Evolutionary conservation across 2,888 invertebrate genomes (phyloP).

Genomic region (Rapana venosa): DNA sequence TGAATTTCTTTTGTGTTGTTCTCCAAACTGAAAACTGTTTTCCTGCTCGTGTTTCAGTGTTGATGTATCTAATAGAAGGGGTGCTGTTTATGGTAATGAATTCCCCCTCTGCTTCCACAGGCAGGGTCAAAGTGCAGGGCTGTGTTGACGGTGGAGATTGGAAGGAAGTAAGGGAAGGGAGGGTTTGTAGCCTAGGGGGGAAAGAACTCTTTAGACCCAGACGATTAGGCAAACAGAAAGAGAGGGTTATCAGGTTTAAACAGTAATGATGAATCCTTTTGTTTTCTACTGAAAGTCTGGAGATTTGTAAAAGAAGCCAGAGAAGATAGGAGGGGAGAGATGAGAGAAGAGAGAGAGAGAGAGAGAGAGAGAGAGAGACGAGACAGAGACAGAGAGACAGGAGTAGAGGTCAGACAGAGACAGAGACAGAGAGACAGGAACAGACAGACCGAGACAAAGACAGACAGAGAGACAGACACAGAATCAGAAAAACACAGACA

Average conservation of each 20-base stretch:
- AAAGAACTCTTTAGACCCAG: constrained; percentile 17
- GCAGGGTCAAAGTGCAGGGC: not conserved
- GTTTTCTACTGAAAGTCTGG: not conserved
- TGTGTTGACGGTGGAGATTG: too few species aligned
- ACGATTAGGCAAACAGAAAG: constrained; percentile 38
- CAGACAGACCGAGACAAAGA: too few species aligned
- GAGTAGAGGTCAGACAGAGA: too few species aligned
- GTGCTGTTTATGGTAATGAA: constrained; percentile 32
- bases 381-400: too few species aligned
- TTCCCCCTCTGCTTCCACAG: not conserved
- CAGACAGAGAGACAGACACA: too few species aligned
- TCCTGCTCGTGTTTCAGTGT: constrained; percentile 29
- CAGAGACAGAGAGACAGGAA: too few species aligned
- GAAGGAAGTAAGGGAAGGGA: too few species aligned
- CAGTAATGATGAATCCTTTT: constrained; percentile 29
- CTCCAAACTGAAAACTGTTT: constrained; percentile 12
- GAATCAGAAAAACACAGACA: too few species aligned
- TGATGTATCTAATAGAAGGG: constrained; percentile 37
- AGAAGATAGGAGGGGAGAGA: too few species aligned
- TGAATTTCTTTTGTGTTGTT: not conserved
- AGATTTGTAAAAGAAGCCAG: not conserved
- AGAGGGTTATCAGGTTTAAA: constrained; percentile 1
- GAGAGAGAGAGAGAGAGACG: too few species aligned
- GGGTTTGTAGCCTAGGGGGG: too few species aligned
- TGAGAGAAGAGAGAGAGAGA: too few species aligned